These are phyloP conservation scores for Cyprinella venusta DNA, from an alignment of 2,797 vertebrate species.

Conservation along the genomic window DNA sequence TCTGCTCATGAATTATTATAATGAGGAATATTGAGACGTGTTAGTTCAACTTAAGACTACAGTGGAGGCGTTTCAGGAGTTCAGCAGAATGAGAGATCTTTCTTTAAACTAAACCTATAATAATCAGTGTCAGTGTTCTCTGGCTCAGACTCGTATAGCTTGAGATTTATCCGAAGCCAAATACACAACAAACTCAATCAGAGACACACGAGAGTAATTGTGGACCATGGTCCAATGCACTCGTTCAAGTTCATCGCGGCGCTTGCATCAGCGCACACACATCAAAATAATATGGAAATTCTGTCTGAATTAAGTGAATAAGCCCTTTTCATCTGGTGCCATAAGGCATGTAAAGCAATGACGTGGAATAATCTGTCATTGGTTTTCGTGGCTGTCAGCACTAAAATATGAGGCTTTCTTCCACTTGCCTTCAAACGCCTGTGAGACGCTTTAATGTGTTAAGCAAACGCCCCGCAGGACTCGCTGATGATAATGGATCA, in stretches of 20 bases:
- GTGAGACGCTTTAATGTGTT: slow-evolving; percentile 78
- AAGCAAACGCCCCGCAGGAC: slow-evolving; percentile 75
- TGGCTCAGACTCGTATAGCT: background rate
- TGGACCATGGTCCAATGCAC: slow-evolving; percentile 15
- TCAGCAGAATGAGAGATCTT: background rate
- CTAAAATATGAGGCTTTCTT: slow-evolving; percentile 80
- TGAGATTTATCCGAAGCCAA: background rate
- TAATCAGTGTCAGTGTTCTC: too few species aligned
- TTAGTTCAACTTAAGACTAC: background rate
- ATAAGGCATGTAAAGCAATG: slow-evolving; percentile 74
- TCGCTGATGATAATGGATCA: slow-evolving; percentile 80
- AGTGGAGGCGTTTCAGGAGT: background rate
- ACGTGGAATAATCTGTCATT: slow-evolving; percentile 75
- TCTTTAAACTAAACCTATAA: background rate
- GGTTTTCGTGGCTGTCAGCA: slow-evolving; percentile 81
- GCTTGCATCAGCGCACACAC: slow-evolving; percentile 47
- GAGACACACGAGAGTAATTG: slow-evolving; percentile 12
- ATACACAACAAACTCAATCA: background rate
- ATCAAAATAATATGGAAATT: slow-evolving; percentile 58
- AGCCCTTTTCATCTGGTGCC: slow-evolving; percentile 70
- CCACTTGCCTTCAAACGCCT: slow-evolving; percentile 77
- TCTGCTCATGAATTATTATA: background rate
- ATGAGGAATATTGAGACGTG: background rate
- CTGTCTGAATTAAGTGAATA: slow-evolving; percentile 73
- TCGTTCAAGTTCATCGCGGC: slow-evolving; percentile 29